Percentiles rank a stretch among this genome's conserved stretches.
These are phyloP conservation scores for Corydoras maculifer DNA, from an alignment of 2,113 vertebrate species.

Conservation along the genomic window DNA sequence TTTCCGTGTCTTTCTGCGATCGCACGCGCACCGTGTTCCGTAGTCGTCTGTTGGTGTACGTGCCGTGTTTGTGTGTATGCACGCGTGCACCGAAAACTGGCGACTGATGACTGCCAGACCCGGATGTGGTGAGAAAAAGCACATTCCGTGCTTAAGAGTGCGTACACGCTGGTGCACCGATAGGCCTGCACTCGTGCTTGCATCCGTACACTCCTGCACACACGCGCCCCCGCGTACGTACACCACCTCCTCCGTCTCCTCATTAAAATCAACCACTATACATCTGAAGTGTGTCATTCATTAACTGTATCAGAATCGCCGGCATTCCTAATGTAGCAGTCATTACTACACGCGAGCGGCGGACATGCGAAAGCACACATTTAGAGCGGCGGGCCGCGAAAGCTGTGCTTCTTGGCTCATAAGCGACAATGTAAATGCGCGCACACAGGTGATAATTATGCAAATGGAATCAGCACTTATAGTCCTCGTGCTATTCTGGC, in stretches of 20 bases:
- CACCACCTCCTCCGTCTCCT: slow-evolving; percentile 2
- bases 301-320: slow-evolving; percentile 9
- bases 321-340: neutral
- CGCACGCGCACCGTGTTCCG: slow-evolving; percentile 12
- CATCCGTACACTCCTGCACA: slow-evolving; percentile 7
- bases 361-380: slow-evolving; percentile 7
- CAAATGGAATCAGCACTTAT: slow-evolving; percentile 18
- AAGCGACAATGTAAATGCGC: slow-evolving; percentile 22
- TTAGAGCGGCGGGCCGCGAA: slow-evolving; percentile 4
- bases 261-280: slow-evolving; percentile 13
- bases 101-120: slow-evolving; percentile 25
- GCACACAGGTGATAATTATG: slow-evolving; percentile 41
- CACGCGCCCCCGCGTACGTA: slow-evolving; percentile 11
- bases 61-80: slow-evolving; percentile 15
- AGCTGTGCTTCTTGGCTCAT: slow-evolving; percentile 24
- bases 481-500: slow-evolving; percentile 24
- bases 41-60: slow-evolving; percentile 32
- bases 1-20: slow-evolving; percentile 9
- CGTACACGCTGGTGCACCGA: neutral
- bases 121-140: slow-evolving; percentile 32
- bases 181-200: neutral
- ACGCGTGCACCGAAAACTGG: slow-evolving; percentile 24
- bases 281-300: slow-evolving; percentile 9
- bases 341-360: slow-evolving; percentile 1
- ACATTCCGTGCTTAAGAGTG: slow-evolving; percentile 21